A percentile compares a stretch with the other conserved stretches of the same genome.
These are phyloP conservation scores for Selene dorsalis DNA, from an alignment of 2,797 vertebrate species.

Conservation along the genomic window DNA sequence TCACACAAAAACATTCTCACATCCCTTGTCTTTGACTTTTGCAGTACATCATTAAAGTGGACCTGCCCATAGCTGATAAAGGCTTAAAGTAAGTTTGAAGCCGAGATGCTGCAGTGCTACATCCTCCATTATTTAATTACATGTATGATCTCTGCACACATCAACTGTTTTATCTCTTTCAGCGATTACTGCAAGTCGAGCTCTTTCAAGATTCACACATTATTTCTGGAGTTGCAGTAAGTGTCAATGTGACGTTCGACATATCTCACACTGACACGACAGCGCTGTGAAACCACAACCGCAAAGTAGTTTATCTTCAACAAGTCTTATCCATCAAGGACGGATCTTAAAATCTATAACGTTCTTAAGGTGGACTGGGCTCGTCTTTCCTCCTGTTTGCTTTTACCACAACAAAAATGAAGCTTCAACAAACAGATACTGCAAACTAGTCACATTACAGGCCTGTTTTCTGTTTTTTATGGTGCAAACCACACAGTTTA, in stretches of 20 bases:
- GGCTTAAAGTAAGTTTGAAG: slow-evolving; percentile 80
- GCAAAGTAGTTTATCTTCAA: not conserved
- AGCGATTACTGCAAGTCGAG: slow-evolving; percentile 88
- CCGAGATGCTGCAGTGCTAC: fast-evolving
- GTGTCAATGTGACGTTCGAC: slow-evolving; percentile 64
- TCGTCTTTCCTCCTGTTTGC: not conserved
- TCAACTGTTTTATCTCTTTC: slow-evolving; percentile 50
- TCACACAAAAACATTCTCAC: not conserved
- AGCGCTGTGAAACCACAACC: slow-evolving; percentile 9
- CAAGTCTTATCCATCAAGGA: not conserved
- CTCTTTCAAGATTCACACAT: slow-evolving; percentile 87
- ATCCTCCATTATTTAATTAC: not conserved
- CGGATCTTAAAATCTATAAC: not conserved
- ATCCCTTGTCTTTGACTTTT: slow-evolving; percentile 22
- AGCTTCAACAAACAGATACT: not conserved
- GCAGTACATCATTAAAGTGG: slow-evolving; percentile 81
- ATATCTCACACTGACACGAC: not conserved
- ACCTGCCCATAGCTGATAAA: slow-evolving; percentile 67
- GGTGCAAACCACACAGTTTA: not conserved
- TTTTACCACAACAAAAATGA: not conserved
- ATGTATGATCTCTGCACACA: not conserved
- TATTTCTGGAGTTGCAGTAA: slow-evolving; percentile 93
- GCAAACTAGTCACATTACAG: not conserved
- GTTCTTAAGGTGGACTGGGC: not conserved
- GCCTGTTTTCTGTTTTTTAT: not conserved